A percentile compares a stretch with the other conserved stretches of the same genome.
Evolutionary conservation across 2,113 vertebrate genomes (phyloP).

Genomic region (Oriolus oriolus): DNA sequence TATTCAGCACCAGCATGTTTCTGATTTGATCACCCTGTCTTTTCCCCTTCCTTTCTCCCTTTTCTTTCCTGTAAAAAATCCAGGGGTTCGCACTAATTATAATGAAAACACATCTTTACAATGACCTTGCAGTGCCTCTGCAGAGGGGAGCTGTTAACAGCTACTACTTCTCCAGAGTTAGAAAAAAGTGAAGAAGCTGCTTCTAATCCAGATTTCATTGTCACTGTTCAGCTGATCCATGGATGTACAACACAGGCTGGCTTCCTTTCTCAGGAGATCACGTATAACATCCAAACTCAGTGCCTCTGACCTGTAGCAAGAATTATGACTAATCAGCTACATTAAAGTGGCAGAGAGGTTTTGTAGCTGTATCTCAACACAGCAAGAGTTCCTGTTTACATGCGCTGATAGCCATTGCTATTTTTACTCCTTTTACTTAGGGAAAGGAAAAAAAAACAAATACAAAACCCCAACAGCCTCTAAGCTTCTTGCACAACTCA

Average conservation of each 20-base stretch:
- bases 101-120: background rate
- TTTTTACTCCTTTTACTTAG: background rate
- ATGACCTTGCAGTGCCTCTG: background rate
- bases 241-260: background rate
- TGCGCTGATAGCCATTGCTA: background rate
- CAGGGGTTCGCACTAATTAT: conserved; percentile 12
- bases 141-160: background rate
- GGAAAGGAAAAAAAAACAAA: too few relatives aligned
- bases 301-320: background rate
- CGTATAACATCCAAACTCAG: background rate
- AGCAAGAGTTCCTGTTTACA: background rate
- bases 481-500: background rate
- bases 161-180: background rate
- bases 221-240: background rate
- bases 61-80: background rate
- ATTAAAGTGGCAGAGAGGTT: background rate
- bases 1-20: background rate
- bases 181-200: background rate
- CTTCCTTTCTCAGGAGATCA: background rate
- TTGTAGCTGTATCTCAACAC: background rate
- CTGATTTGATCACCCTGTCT: background rate
- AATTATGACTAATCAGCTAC: background rate
- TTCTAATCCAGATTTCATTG: background rate
- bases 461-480: background rate
- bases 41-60: background rate